Base-by-base conservation (phyloP, 2,113 vertebrate genomes). In the Turnix velox region DNA sequence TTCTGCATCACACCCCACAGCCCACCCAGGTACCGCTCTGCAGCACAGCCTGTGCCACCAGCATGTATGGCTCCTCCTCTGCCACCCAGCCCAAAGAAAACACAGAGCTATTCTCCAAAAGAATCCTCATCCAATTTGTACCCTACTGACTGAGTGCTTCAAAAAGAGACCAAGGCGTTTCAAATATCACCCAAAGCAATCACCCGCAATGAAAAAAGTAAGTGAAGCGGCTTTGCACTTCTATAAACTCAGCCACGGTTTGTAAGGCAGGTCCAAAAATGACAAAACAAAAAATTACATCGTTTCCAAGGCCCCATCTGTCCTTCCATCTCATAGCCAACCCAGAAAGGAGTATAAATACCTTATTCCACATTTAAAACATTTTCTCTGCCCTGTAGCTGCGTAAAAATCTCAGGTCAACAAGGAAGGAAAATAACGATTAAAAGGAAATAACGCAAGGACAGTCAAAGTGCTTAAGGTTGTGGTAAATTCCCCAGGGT, bases 211-310 rank as follows among this genome's bases (percentile, higher is more conserved):
- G 33, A 30, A 87, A 87, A 74, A 86, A 77, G n/a, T 46, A 75
- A 91, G 40, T 48, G 40, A 88, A 43, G 40, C 1, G 0, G 73
- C 61, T 95, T 93, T 93, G 59, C 65, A 61, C 52, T 83, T 78
- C 76, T 90, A 88, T 67, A 72, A 92, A 88, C 43, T 52, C 57
- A 42, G 55, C 73, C 7, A 4, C 1, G n/a, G 68, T 75, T 82
- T 51, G 12, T 43, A 82, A 93, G 40, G 15, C 28, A 90, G 57
- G 48, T 93, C 69, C 69, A 94, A 91, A 82, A 92, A 66, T 40
- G 84, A 91, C 88, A 93, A 66, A 90, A 92, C 31, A 87, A 79
- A 79, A 92, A 94, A 82, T 46, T 45, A 87, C 48, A 78, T 58
- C 4, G 0, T 68, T 93, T 92, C 67, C 82, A 94, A 94, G 62